Conservation (phyloP, 2,888 invertebrate species). For the Lamellibrachia columna region DNA sequence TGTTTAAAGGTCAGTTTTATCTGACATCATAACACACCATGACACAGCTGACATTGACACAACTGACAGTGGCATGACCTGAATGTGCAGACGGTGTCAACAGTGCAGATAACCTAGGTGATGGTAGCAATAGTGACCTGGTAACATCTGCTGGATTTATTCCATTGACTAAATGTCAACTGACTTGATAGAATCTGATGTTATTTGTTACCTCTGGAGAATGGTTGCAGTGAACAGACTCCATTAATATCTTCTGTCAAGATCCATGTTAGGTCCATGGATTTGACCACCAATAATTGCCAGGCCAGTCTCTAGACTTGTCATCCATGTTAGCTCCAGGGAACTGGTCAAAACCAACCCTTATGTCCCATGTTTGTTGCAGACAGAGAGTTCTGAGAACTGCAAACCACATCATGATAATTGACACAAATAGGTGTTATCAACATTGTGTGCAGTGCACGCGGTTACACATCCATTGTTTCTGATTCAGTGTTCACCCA, state of each 20-base stretch:
- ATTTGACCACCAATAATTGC: background rate
- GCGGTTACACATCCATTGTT: no score
- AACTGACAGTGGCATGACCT: background rate
- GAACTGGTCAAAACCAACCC: background rate
- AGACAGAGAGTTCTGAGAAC: no score
- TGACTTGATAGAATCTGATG: background rate
- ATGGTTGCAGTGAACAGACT: background rate
- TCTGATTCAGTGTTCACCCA: no score
- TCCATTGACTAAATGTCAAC: background rate
- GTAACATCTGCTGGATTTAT: background rate
- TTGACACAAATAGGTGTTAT: no score
- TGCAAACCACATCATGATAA: no score
- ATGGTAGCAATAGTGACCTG: background rate
- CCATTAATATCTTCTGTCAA: background rate
- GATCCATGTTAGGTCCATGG: background rate
- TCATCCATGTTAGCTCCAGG: background rate
- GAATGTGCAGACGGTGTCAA: background rate
- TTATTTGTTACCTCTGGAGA: background rate
- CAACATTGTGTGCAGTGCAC: no score
- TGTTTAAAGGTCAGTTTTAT: background rate
- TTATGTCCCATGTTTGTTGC: no score
- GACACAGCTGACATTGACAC: constrained; percentile 5
- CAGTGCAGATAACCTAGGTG: background rate
- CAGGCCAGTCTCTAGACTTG: background rate
- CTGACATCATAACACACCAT: background rate